These are phyloP conservation scores for Tetrapedia diversipes DNA, from an alignment of 2,888 invertebrate species.

Conservation along the genomic window DNA sequence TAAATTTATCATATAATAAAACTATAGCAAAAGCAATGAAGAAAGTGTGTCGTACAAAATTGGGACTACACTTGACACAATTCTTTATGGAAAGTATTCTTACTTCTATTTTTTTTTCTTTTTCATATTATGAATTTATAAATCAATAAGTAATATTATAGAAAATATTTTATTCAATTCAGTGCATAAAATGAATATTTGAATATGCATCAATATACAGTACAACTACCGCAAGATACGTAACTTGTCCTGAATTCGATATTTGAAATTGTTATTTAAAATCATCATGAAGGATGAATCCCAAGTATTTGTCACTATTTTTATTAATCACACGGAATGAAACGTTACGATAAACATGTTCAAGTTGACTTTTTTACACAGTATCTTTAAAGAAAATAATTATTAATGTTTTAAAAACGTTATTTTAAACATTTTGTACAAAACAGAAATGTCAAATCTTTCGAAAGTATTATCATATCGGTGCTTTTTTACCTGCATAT, in stretches of 20 bases:
- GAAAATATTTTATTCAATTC: neutral
- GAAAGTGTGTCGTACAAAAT: constrained; percentile 26
- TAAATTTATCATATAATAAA: constrained; percentile 3
- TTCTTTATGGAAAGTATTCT: neutral
- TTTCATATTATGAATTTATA: neutral
- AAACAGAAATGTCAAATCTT: constrained; percentile 12
- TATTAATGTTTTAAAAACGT: constrained; percentile 40
- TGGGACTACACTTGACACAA: constrained; percentile 1
- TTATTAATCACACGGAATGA: neutral
- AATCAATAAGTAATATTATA: neutral
- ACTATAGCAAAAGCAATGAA: neutral
- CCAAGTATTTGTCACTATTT: constrained; percentile 8
- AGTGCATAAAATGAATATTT: constrained; percentile 3
- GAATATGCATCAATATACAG: neutral
- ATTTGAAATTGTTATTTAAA: constrained; percentile 4
- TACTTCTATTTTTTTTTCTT: neutral
- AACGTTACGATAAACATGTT: constrained; percentile 37
- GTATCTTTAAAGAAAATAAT: constrained; percentile 19
- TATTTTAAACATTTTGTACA: too few relatives aligned
- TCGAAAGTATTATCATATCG: neutral
- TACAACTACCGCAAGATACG: neutral
- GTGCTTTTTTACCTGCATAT: constrained; percentile 38
- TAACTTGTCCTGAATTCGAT: neutral
- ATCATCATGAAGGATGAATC: neutral
- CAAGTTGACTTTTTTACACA: constrained; percentile 2